phyloP scores from a whole-genome alignment of 1,140 invertebrate genomes.

The Panagrolaimus sp. region DNA sequence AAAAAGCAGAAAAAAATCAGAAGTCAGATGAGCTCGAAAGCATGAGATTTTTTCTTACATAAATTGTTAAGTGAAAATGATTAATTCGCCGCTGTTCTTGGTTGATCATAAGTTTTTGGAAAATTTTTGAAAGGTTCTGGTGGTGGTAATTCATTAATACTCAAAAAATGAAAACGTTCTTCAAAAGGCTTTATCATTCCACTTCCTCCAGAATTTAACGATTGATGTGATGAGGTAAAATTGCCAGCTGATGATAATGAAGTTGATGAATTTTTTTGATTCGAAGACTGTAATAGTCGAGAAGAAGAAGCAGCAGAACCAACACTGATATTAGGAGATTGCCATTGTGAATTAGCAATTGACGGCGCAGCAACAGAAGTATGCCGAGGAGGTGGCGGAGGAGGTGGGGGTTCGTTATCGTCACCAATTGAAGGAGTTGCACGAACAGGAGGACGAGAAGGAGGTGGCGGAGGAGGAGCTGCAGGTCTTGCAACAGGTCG shows the following conservation, averaged over 20 bases:
- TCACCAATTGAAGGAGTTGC: background rate
- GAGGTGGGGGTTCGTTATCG: background rate
- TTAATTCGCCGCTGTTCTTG: no score
- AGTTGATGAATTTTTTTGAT: background rate
- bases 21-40: no score
- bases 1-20: no score
- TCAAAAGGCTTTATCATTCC: background rate
- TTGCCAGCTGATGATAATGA: background rate
- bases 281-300: background rate
- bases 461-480: background rate
- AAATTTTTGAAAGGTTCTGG: constrained; percentile 7
- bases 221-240: background rate
- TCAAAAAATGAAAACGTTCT: background rate
- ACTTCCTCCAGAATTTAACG: background rate
- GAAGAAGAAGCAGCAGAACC: no score
- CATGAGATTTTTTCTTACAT: no score
- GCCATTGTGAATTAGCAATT: background rate
- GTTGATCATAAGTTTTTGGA: background rate
- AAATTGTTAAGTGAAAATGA: no score
- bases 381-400: background rate
- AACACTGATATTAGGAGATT: background rate
- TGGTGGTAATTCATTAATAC: constrained; percentile 3
- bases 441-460: background rate
- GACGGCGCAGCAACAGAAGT: background rate
- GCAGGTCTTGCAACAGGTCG: constrained; percentile 3